Evolutionary conservation across 2,797 vertebrate species (phyloP), one percentile per base, ranked within the genome.

Genomic region (Sorex maritimensis): DNA sequence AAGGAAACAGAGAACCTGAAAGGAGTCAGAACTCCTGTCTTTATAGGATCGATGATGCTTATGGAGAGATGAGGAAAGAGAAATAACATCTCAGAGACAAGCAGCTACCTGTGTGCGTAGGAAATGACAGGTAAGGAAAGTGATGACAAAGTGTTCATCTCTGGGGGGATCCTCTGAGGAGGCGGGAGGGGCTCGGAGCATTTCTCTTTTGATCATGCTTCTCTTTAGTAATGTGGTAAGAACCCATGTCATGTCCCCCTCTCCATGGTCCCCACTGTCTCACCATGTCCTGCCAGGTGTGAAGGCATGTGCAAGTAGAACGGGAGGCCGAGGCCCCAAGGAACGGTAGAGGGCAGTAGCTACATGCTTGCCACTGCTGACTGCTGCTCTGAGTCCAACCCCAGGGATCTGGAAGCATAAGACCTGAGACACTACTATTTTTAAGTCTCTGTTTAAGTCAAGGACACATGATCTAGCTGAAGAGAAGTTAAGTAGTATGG

Each of bases 321-420:
- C 4, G 58, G 58, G 58, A 19, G 19, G 58, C 19, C 58, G 15
- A 58, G 58, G 58, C 58, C 15, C 58, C 21, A 23, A 4, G 0
- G 0, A 24, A 75, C 97, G 91, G 92, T 65, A 97, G 97, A 94
- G 97, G 96, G 96, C 96, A 97, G 94, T 82, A 55, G 84, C 84
- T 79, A 68, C 94, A 80, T 94, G 89, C 83, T 23, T 71, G 90
- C 65, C 72, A 46, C 15, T 23, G 73, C 68, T 91, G 28, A 61
- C 41, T 23, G 30, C 24, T 46, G 52, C 38, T 93, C 73, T 65
- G 65, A 55, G 38, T 63, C 38, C 23, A 55, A 34, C 15, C 92
- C 90, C 12, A 30, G 34, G 24, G 67, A 85, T 82, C 49, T 58
- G 86, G 38, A 78, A 88, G n/a, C 65, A n/a, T 73, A 69, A 90